Percentiles rank a stretch among this genome's conserved stretches.
Evolutionary conservation across 2,888 invertebrate genomes (phyloP).

Genomic region (Sphaerophoria rueppellii): DNA sequence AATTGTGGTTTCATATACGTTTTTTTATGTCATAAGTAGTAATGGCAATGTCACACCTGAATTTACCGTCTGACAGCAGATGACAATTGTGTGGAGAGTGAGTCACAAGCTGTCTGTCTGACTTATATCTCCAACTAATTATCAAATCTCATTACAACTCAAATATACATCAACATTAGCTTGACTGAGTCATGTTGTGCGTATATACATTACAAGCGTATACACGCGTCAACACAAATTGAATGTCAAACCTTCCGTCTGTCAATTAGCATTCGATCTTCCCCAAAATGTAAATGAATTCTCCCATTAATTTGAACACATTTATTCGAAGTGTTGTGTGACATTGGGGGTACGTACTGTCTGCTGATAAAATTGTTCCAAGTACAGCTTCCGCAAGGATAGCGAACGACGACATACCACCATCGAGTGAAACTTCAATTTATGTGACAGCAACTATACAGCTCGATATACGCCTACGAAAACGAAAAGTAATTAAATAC

Average conservation of each 20-base stretch:
- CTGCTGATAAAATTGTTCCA: not conserved
- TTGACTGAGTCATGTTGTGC: not conserved
- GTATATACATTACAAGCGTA: constrained; percentile 27
- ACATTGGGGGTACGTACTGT: constrained; percentile 2
- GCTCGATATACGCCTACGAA: constrained; percentile 43
- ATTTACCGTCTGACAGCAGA: not conserved
- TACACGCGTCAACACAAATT: constrained; percentile 62
- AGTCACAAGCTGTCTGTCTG: constrained; percentile 4
- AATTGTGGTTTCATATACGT: constrained; percentile 16
- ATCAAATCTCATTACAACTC: constrained; percentile 48
- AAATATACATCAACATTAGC: constrained; percentile 36
- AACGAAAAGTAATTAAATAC: constrained; percentile 71
- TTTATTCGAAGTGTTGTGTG: constrained; percentile 1
- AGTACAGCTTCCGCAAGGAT: constrained; percentile 43
- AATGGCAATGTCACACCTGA: not conserved
- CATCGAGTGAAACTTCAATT: constrained; percentile 33
- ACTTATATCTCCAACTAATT: constrained; percentile 46
- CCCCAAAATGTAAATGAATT: constrained; percentile 47
- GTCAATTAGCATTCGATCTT: constrained; percentile 57
- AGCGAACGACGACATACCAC: not conserved
- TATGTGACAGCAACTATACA: constrained; percentile 30
- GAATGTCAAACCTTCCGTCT: constrained; percentile 62
- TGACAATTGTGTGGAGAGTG: too few species aligned
- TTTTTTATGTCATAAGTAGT: not conserved
- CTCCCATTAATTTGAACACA: constrained; percentile 52